Base-by-base conservation (phyloP, 1,140 invertebrate species). In the Drosophila sp. region DNA sequence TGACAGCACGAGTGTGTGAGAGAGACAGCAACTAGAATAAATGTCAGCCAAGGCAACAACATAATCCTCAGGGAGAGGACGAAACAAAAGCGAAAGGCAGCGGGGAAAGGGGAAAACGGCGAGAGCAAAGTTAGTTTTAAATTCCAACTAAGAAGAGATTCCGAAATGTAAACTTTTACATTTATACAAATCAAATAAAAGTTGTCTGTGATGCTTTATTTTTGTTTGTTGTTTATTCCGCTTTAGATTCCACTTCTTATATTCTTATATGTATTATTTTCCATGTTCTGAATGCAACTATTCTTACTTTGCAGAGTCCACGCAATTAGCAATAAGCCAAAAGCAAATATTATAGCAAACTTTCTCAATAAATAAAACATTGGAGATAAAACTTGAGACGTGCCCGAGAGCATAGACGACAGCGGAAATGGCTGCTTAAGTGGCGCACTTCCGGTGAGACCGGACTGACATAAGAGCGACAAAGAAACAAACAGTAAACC, bases 381-480 rank as follows among this genome's bases (percentile, higher is more conserved):
- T 51, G 36, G 54, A 67, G 45, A 27, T 61, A 67, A 67, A 75
- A 65, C 51, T 75, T 59, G 45, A 69, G 50, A 76, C 65, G 65
- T 75, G 72, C 54, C 45, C 48, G 32, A 11, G 56, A 11, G 56
- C 56, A 48, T 34, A 74, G 81, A 45, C 64, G 63, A 76, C 83
- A n/a, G n/a, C n/a, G 83, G 83, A 87, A 83, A 87, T 87, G 82
- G 45, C 71, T 76, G 83, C 82, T 76, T 89, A 87, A 87, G 83
- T 89, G 83, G 72, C 81, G 57, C 43, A 78, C 83, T 79, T 87
- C 82, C 82, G 83, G 76, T 66, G 9, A 61, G 76, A 21, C 65
- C 48, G 62, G 76, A 76, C 71, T 73, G 61, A 41, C 79, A 65
- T 50, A 41, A 79, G 34, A 79, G 34, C 65, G 77, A 36, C 11